These are phyloP conservation scores for Atta texana DNA, from an alignment of 1,140 invertebrate genomes.

Conservation along the genomic window DNA sequence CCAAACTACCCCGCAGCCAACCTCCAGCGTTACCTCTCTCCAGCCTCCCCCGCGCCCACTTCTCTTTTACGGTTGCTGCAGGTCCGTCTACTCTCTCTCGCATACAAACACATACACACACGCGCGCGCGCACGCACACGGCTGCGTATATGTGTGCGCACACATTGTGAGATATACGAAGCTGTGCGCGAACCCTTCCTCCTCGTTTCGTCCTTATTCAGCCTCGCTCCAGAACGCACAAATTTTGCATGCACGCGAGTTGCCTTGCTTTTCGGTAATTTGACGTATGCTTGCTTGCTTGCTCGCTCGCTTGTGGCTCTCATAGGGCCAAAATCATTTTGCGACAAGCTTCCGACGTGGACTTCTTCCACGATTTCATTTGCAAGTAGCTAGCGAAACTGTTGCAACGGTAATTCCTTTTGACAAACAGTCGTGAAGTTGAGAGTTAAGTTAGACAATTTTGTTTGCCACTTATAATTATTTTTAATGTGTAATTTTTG, in stretches of 20 bases:
- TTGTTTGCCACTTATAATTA: not conserved
- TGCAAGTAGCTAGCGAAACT: constrained; percentile 1
- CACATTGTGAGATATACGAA: not conserved
- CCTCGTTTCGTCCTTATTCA: constrained; percentile 10
- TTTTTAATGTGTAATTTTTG: not conserved
- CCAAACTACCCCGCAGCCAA: constrained; percentile 65
- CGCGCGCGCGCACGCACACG: not conserved
- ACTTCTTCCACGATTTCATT: not conserved
- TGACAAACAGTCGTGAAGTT: not conserved
- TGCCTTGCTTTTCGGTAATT: constrained; percentile 64
- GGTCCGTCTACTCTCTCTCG: constrained; percentile 5
- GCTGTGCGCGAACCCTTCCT: not conserved
- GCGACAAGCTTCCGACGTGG: not conserved
- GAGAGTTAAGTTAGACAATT: not conserved
- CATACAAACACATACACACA: not conserved
- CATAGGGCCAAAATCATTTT: constrained; percentile 44
- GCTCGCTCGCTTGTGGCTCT: constrained; percentile 1
- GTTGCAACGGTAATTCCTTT: not conserved
- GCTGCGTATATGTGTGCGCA: not conserved
- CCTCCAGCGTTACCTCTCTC: constrained; percentile 63
- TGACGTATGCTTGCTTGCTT: constrained; percentile 44
- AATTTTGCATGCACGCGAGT: constrained; percentile 43
- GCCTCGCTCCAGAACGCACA: constrained; percentile 18
- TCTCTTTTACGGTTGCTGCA: constrained; percentile 50
- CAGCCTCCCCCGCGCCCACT: constrained; percentile 50